phyloP scores from a whole-genome alignment of 2,113 vertebrate species.

The Narcine bancroftii region DNA sequence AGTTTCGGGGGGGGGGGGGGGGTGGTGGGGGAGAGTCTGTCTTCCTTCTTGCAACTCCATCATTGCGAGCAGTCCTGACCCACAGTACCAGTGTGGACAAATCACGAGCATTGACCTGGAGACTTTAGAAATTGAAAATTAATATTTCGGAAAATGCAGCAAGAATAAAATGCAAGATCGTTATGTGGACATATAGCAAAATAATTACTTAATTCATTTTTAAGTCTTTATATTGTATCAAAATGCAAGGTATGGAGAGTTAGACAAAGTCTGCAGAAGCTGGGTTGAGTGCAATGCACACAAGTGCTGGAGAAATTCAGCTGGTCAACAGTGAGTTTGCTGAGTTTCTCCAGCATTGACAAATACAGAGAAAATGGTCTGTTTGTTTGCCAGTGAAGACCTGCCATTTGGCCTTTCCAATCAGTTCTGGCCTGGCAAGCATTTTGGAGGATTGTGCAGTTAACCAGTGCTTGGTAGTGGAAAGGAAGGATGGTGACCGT shows the following conservation, averaged over 20 bases:
- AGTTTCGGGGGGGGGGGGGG: too few species aligned
- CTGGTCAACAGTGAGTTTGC: too few species aligned
- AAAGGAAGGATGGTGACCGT: neutral
- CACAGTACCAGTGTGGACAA: neutral
- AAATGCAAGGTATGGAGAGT: too few species aligned
- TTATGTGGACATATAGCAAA: neutral
- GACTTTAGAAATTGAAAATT: neutral
- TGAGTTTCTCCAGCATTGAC: too few species aligned
- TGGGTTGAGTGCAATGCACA: too few species aligned
- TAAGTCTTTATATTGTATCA: neutral
- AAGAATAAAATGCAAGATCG: neutral
- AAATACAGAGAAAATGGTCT: neutral
- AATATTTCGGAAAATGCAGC: neutral
- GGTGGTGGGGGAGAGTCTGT: neutral
- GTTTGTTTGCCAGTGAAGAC: neutral
- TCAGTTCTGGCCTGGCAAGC: neutral
- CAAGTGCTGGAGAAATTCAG: too few species aligned
- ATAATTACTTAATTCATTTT: neutral
- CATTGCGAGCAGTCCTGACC: neutral
- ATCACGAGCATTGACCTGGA: neutral
- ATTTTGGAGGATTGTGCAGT: neutral
- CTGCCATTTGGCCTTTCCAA: neutral
- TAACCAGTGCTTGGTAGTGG: neutral
- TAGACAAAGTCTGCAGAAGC: too few species aligned
- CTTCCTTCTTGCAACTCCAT: neutral